These are phyloP conservation scores for Arnoldichthys spilopterus DNA, from an alignment of 2,797 vertebrate species.

Conservation along the genomic window DNA sequence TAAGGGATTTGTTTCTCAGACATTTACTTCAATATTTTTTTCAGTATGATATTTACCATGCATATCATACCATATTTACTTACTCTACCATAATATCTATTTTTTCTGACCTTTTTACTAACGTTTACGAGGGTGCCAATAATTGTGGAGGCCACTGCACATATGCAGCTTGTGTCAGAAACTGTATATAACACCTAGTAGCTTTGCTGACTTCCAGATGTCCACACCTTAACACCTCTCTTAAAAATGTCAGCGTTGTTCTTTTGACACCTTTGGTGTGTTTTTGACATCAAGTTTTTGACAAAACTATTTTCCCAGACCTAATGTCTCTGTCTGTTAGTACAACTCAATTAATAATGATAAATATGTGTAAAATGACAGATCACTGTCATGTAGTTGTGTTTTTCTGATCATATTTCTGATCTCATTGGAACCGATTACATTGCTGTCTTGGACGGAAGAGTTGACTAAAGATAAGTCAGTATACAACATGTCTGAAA, in stretches of 20 bases:
- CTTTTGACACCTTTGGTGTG: background rate
- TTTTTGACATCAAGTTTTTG: background rate
- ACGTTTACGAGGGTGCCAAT: no score
- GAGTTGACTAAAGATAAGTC: background rate
- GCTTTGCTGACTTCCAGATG: background rate
- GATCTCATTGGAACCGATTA: background rate
- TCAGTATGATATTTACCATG: no score
- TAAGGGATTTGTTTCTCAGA: no score
- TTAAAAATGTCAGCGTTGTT: background rate
- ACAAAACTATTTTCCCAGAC: background rate
- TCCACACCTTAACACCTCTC: conserved; percentile 3
- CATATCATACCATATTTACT: no score
- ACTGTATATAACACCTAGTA: background rate
- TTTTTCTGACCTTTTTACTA: no score
- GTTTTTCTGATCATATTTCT: background rate
- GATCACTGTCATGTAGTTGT: background rate
- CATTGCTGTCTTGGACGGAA: background rate
- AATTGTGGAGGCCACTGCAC: no score
- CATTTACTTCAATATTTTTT: no score
- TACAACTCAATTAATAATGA: background rate
- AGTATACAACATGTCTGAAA: no score
- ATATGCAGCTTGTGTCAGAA: background rate
- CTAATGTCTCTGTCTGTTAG: background rate
- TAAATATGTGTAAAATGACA: background rate
- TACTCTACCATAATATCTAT: no score